These are phyloP conservation scores for Tetranychus piercei DNA, from an alignment of 2,888 invertebrate species.

Conservation along the genomic window DNA sequence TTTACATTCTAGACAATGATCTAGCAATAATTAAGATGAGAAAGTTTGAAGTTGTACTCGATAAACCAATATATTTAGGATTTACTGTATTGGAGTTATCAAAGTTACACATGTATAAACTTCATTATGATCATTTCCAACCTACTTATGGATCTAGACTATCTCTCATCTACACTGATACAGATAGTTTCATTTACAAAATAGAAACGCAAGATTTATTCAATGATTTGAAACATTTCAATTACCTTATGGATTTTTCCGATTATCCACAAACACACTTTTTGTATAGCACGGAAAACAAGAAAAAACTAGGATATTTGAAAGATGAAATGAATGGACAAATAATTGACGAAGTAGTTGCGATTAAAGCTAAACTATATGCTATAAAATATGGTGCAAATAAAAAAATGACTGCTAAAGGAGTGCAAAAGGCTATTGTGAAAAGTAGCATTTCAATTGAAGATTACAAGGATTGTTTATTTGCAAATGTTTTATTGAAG, in stretches of 20 bases:
- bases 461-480: neutral
- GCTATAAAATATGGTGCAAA: too few relatives aligned
- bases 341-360: too few relatives aligned
- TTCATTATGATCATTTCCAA: constrained; percentile 26
- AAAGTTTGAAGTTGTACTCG: constrained; percentile 21
- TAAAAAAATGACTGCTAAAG: too few relatives aligned
- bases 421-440: too few relatives aligned
- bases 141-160: constrained; percentile 28
- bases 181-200: constrained; percentile 28
- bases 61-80: constrained; percentile 28
- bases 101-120: constrained; percentile 29
- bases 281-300: too few relatives aligned
- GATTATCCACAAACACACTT: constrained; percentile 29
- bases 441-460: too few relatives aligned
- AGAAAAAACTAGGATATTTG: too few relatives aligned
- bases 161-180: constrained; percentile 29
- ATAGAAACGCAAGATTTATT: constrained; percentile 29
- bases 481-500: neutral
- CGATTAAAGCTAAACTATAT: too few relatives aligned
- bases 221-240: constrained; percentile 25
- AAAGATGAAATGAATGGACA: too few relatives aligned
- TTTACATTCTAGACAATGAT: constrained; percentile 10
- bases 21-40: constrained; percentile 8
- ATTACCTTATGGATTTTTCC: constrained; percentile 26
- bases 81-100: constrained; percentile 28